Conservation (phyloP, 2,888 invertebrate species). For the Dynastes grantii region DNA sequence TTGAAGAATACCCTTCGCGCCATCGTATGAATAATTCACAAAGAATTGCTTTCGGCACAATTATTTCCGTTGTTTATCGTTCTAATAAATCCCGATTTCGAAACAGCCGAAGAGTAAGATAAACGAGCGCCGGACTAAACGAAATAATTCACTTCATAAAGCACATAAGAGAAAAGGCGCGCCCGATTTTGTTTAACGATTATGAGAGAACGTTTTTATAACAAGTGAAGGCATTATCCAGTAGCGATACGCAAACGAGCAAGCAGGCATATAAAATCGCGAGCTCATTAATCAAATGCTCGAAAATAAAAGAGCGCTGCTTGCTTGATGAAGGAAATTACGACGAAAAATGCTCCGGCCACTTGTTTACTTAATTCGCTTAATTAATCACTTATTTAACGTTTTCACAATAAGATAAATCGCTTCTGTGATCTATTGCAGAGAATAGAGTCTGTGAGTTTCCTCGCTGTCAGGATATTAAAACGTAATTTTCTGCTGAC, state of each 20-base stretch:
- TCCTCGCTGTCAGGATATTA: too few species aligned
- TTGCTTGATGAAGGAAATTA: constrained; percentile 16
- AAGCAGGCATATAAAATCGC: background rate
- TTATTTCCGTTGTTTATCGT: constrained; percentile 27
- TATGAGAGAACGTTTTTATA: constrained; percentile 9
- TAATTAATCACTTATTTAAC: constrained; percentile 10
- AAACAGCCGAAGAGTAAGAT: constrained; percentile 8
- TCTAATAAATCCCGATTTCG: constrained; percentile 21
- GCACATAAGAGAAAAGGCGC: background rate
- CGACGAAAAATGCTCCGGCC: background rate
- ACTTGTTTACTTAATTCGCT: constrained; percentile 27
- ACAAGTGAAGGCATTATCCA: background rate
- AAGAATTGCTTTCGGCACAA: constrained; percentile 12
- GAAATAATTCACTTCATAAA: constrained; percentile 23
- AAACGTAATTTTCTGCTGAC: too few species aligned
- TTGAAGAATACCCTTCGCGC: constrained; percentile 20
- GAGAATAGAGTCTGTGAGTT: too few species aligned
- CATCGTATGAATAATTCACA: constrained; percentile 20
- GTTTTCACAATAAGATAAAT: constrained; percentile 13
- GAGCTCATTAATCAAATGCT: constrained; percentile 10
- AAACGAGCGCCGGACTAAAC: constrained; percentile 6
- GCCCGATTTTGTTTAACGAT: constrained; percentile 5
- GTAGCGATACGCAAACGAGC: background rate
- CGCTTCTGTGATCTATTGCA: background rate
- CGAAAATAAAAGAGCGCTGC: constrained; percentile 13